Percentiles rank a stretch among this genome's conserved stretches.
phyloP scores from a whole-genome alignment of 2,113 vertebrate species.

The Podarcis cretensis region DNA sequence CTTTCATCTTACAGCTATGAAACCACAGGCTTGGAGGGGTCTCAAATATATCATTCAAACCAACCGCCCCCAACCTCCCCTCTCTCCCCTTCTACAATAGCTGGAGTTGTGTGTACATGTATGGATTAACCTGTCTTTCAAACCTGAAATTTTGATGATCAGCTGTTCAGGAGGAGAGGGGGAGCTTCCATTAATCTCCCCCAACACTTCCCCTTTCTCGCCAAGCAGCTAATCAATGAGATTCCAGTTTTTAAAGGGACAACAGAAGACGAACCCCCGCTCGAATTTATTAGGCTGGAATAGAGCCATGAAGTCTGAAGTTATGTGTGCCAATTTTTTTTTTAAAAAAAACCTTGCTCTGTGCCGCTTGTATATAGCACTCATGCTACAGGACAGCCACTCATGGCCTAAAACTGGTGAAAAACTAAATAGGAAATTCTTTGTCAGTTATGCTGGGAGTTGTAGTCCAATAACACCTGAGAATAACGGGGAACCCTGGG shows the following conservation, averaged over 20 bases:
- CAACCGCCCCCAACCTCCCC: background rate
- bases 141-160: background rate
- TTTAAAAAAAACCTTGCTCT: no score
- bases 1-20: no score
- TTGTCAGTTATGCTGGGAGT: no score
- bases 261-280: background rate
- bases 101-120: background rate
- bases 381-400: no score
- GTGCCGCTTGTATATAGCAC: no score
- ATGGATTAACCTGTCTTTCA: background rate
- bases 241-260: background rate
- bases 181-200: background rate
- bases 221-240: background rate
- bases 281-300: background rate
- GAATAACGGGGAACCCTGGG: no score
- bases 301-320: background rate
- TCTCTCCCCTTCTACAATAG: no score
- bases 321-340: no score
- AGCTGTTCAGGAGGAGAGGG: background rate
- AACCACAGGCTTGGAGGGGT: no score
- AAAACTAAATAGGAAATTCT: no score
- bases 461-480: no score
- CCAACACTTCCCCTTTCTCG: background rate
- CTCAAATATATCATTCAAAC: background rate
- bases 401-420: no score